These are phyloP conservation scores for Portunus trituberculatus DNA, from an alignment of 1,140 invertebrate species.

Conservation along the genomic window DNA sequence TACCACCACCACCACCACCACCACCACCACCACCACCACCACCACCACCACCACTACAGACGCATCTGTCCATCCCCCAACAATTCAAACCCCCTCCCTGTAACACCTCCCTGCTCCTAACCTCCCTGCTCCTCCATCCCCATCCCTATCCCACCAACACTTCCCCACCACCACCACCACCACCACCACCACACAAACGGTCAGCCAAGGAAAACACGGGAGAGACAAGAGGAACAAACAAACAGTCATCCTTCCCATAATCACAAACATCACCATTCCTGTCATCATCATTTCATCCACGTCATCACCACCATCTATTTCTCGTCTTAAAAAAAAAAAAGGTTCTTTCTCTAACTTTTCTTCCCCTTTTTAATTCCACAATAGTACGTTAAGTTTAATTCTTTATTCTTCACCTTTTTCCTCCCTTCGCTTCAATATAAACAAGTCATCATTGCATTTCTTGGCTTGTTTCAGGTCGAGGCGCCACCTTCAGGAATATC, in stretches of 20 bases:
- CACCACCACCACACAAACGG: not conserved
- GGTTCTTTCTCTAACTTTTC: too few relatives aligned
- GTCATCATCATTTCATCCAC: not conserved
- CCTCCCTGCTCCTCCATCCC: not conserved
- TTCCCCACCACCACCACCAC: not conserved
- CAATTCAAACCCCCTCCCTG: not conserved
- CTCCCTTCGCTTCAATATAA: not conserved
- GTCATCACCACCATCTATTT: conserved; percentile 17
- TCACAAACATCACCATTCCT: not conserved
- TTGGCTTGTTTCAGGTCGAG: not conserved
- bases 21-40: too few relatives aligned
- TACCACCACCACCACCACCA: not conserved
- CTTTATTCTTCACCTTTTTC: not conserved
- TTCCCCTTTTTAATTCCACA: not conserved
- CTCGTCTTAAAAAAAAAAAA: not conserved
- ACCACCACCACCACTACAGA: too few relatives aligned
- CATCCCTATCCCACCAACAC: not conserved
- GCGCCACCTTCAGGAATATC: not conserved
- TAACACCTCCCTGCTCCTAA: not conserved
- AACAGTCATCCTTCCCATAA: not conserved
- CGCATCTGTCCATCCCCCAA: too few relatives aligned
- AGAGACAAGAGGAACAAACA: not conserved
- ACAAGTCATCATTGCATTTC: not conserved
- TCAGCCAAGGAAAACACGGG: not conserved
- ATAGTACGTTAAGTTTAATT: too few relatives aligned